Conservation (phyloP, 53 echinoderm and acorn worm genomes). For the Apostichopus leukothele region DNA sequence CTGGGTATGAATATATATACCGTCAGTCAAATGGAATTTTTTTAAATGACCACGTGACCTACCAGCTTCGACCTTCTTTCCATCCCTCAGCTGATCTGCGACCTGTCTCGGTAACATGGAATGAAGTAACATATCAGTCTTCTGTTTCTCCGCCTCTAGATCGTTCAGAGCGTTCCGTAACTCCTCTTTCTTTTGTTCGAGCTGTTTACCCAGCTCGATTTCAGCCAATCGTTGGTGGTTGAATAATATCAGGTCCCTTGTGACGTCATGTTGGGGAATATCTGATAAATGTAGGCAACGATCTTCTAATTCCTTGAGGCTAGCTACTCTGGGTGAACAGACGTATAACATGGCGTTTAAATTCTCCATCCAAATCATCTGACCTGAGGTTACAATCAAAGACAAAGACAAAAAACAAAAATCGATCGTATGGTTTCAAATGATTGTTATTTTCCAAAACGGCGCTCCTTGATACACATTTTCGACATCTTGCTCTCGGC, state of each 20-base stretch:
- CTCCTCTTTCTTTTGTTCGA: constrained; percentile 94
- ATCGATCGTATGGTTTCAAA: too few species aligned
- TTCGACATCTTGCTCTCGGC: not conserved
- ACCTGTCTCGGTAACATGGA: constrained; percentile 96
- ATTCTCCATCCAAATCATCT: constrained; percentile 96
- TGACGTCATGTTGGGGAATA: constrained; percentile 96
- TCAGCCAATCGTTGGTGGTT: constrained; percentile 95
- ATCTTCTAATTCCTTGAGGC: constrained; percentile 90
- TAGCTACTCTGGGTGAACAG: constrained; percentile 93
- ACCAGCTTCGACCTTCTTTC: constrained; percentile 97
- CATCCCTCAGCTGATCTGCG: constrained; percentile 90
- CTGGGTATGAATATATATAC: too few species aligned
- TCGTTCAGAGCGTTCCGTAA: constrained; percentile 68
- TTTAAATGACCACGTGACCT: not conserved
- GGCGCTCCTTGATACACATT: not conserved
- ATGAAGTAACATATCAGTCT: constrained; percentile 91
- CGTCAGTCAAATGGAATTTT: not conserved
- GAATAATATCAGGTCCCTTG: constrained; percentile 90
- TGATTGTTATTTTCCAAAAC: too few species aligned
- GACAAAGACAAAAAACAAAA: not conserved
- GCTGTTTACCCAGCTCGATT: constrained; percentile 94
- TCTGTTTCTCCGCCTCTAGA: constrained; percentile 85
- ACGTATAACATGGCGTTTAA: constrained; percentile 91
- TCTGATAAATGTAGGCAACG: constrained; percentile 88
- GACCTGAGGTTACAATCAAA: constrained; percentile 54